A percentile compares a stretch with the other conserved stretches of the same genome.
Evolutionary conservation across 1,140 invertebrate genomes (phyloP).

Genomic region (Drosophila mauritiana): DNA sequence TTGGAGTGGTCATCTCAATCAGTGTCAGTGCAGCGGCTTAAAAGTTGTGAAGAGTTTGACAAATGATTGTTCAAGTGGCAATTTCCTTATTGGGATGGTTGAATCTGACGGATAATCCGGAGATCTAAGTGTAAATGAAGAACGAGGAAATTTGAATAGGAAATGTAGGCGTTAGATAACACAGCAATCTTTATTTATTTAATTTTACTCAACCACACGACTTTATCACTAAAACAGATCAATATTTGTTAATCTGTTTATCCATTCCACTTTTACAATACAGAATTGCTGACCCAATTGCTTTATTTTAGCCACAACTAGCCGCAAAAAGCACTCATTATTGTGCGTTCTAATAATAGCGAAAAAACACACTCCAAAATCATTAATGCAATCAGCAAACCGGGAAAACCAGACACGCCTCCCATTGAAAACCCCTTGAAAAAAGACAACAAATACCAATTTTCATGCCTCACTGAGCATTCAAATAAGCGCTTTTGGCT

Average conservation of each 20-base stretch:
- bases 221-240: neutral
- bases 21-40: conserved; percentile 25
- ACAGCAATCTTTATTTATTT: neutral
- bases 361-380: conserved; percentile 11
- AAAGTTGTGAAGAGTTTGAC: conserved; percentile 49
- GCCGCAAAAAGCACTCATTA: conserved; percentile 13
- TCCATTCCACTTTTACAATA: neutral
- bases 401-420: conserved; percentile 34
- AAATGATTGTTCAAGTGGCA: conserved; percentile 62
- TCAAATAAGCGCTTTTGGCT: conserved; percentile 57
- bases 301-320: neutral
- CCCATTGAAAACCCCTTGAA: conserved; percentile 12
- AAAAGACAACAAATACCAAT: conserved; percentile 41
- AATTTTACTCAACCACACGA: neutral
- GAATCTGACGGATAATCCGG: neutral
- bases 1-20: conserved; percentile 44
- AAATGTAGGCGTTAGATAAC: conserved; percentile 3
- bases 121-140: neutral
- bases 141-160: conserved; percentile 16
- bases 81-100: conserved; percentile 46
- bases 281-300: neutral
- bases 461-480: conserved; percentile 70
- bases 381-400: conserved; percentile 43
- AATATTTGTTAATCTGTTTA: neutral
- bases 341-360: conserved; percentile 20